These are phyloP conservation scores for Zaprionus tsacasi DNA, from an alignment of 1,140 invertebrate genomes.

Conservation along the genomic window DNA sequence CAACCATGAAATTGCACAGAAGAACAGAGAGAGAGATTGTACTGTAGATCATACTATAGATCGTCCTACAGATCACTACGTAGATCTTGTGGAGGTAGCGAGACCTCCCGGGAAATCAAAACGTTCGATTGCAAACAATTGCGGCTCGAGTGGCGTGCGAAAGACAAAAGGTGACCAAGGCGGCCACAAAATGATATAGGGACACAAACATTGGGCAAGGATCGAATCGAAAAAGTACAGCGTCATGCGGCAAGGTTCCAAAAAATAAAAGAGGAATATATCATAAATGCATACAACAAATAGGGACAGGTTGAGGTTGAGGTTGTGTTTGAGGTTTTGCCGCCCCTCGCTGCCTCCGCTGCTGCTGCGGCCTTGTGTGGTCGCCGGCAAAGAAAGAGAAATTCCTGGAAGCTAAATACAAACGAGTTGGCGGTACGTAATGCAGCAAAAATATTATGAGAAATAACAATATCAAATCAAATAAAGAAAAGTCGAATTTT, in stretches of 20 bases:
- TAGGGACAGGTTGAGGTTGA: slow-evolving; percentile 41
- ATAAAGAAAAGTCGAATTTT: too few relatives aligned
- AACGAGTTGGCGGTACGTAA: slow-evolving; percentile 45
- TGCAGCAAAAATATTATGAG: slow-evolving; percentile 76
- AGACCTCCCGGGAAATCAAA: slow-evolving; percentile 79
- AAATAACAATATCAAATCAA: slow-evolving; percentile 74
- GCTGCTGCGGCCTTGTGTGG: slow-evolving; percentile 50
- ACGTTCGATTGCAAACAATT: slow-evolving; percentile 78
- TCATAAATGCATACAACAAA: slow-evolving; percentile 74
- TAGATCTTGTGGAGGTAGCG: slow-evolving; percentile 3
- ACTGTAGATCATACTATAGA: slow-evolving; percentile 1
- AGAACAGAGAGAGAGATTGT: slow-evolving; percentile 19
- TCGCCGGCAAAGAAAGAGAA: slow-evolving; percentile 39
- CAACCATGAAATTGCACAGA: slow-evolving; percentile 69
- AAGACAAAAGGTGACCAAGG: slow-evolving; percentile 61
- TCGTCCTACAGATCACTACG: neutral
- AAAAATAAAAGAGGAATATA: slow-evolving; percentile 53
- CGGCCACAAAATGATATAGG: slow-evolving; percentile 63
- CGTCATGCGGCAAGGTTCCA: slow-evolving; percentile 63
- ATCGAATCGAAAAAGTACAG: slow-evolving; percentile 62
- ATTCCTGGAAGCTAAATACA: slow-evolving; percentile 68
- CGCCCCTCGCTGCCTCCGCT: slow-evolving; percentile 53
- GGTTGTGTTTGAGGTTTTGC: slow-evolving; percentile 70
- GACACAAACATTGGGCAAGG: slow-evolving; percentile 67
- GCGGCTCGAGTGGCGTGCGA: slow-evolving; percentile 51